Conservation (phyloP, 2,113 vertebrate species). For the Hystrix cristata region DNA sequence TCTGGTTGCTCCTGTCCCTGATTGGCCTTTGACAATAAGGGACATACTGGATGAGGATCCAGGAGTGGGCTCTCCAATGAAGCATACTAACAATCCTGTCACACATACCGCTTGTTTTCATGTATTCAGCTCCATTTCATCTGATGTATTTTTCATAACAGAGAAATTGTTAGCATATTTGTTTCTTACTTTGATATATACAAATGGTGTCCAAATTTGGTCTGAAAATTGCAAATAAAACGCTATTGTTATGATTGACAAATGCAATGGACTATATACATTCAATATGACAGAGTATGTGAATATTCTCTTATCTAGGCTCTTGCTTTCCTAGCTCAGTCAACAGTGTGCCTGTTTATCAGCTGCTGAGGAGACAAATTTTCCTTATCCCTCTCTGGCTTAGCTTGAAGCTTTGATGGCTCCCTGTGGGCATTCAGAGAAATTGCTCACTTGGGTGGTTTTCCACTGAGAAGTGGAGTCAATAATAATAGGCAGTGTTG, state of each 20-base stretch:
- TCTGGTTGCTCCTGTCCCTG: neutral
- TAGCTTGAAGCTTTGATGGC: neutral
- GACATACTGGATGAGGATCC: neutral
- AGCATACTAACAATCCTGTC: neutral
- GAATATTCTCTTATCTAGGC: constrained; percentile 56
- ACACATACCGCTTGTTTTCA: neutral
- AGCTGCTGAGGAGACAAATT: neutral
- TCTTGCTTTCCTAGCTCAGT: constrained; percentile 35
- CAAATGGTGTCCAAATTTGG: constrained; percentile 64
- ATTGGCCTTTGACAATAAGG: neutral
- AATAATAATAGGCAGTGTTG: neutral
- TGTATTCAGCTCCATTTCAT: neutral
- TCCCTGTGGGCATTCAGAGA: neutral
- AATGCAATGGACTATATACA: constrained; percentile 26
- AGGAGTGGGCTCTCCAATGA: neutral
- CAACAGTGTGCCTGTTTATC: neutral
- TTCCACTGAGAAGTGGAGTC: constrained; percentile 43
- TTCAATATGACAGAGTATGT: constrained; percentile 25
- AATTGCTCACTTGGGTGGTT: neutral
- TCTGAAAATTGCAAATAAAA: constrained; percentile 73
- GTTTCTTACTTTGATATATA: constrained; percentile 57
- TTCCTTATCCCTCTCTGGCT: neutral
- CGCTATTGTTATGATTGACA: constrained; percentile 74
- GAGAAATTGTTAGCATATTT: constrained; percentile 57
- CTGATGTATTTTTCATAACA: constrained; percentile 39